Evolutionary conservation across 1,140 invertebrate species (phyloP), one percentile per base, ranked within the genome.

Genomic region (Stratiolaelaps scimitus): DNA sequence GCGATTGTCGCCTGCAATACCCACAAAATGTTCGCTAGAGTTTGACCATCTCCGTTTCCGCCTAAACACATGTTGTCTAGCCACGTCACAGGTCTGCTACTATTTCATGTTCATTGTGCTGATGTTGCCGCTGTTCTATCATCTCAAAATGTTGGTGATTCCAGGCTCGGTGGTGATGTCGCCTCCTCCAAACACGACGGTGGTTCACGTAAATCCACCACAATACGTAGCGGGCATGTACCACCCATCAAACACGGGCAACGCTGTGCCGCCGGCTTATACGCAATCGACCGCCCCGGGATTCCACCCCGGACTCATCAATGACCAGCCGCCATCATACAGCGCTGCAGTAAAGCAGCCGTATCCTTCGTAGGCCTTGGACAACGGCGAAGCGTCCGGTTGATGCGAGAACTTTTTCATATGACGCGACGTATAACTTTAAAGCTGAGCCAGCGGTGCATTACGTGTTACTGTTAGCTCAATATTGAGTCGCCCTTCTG

Each of bases 241-340:
- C 6, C 53, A 20, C 15, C 53, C 53, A 17, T n/a, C n/a, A n/a
- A 2, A 26, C 15, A 34, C 53, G 34, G 15, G 26, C 34, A 15
- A 15, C 20, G 15, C 23, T 10, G 15, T 60, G 53, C 2, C 53
- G 23, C 53, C 53, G 20, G 53, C 15, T 60, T 26, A 60, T 10
- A 60, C 53, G 26, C 53, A 60, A 6, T 29, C 53, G 26, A 23
- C 53, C 34, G 23, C 34, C 6, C 53, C 53, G 15, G 53, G 53
- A 23, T 60, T 60, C 10, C 53, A 26, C 26, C 53, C 53, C 26
- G 15, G 15, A 60, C 20, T 20, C 10, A 26, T 34, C 15, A 26
- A 60, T 6, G 53, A 60, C 23, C 53, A 60, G 23, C 53, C 53
- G 15, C 53, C 53, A 26, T 34, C 53, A 34, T 60, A 60, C 53